Conservation (phyloP, 1,140 invertebrate species). For the Phymastichus coffea region DNA sequence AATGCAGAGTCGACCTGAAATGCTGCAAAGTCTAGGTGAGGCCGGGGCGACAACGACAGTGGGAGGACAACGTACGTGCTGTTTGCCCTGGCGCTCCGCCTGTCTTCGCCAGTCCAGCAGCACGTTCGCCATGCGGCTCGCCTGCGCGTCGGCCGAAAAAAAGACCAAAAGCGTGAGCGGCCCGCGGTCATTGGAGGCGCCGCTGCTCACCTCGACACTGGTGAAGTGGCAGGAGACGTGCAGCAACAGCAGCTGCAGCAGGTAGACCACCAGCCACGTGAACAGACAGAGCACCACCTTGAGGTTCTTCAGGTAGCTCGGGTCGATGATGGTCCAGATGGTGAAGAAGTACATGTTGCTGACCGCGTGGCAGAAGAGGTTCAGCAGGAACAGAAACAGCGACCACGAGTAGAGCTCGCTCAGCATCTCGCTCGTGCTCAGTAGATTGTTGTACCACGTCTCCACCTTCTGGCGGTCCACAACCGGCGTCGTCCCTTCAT, state of each 20-base stretch:
- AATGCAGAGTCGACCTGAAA: conserved; percentile 41
- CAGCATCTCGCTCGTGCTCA: conserved; percentile 38
- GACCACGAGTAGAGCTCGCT: conserved; percentile 38
- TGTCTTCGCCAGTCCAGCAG: conserved; percentile 39
- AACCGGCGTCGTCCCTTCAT: no score
- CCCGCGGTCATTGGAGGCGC: background rate
- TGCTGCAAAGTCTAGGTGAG: conserved; percentile 27
- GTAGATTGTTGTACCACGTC: conserved; percentile 40
- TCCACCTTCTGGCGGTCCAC: conserved; percentile 39
- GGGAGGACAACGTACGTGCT: conserved; percentile 1
- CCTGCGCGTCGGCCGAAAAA: no score
- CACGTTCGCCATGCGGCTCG: conserved; percentile 38
- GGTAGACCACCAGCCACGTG: conserved; percentile 37
- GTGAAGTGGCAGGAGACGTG: conserved; percentile 40
- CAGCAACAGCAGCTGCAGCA: conserved; percentile 39
- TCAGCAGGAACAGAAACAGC: conserved; percentile 42
- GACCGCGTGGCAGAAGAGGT: conserved; percentile 41
- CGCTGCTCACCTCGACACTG: conserved; percentile 35
- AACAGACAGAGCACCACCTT: conserved; percentile 31
- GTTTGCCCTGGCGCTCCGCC: conserved; percentile 3
- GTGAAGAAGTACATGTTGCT: conserved; percentile 42
- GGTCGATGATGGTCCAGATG: conserved; percentile 12
- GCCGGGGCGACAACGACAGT: background rate
- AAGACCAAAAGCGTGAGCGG: conserved; percentile 14
- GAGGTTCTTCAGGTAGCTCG: background rate